Base-by-base conservation (phyloP, 2,113 vertebrate species). In the Petromus typicus region DNA sequence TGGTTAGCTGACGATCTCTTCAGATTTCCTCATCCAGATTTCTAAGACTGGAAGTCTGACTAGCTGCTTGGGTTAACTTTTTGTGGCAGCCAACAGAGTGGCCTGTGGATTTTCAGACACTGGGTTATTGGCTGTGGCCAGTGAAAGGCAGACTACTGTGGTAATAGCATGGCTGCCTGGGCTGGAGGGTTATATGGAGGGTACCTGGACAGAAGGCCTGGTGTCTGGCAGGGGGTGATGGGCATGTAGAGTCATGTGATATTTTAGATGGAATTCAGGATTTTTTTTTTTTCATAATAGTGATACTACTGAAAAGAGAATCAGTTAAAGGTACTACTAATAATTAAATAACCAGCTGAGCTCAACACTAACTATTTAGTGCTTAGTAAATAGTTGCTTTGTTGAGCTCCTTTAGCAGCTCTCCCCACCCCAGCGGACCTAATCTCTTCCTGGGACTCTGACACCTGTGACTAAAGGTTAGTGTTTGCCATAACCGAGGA, bases 11-110 rank as follows among this genome's bases (percentile, higher is more conserved):
- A 4, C 12, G n/a, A 48, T 76, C 30, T 92, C 63, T 87, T 79
- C 64, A 59, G 66, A 48, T 67, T 90, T 95, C 18, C 23, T 56
- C 90, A 95, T 37, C 56, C 54, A 95, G 51, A 56, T 80, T 89
- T 61, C 11, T 17, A 95, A 87, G 64, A 76, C 34, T 87, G 18
- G 71, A 20, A 81, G 30, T 61, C 30, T 80, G n/a, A 79, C 69
- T 69, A 40, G 9, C 51, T 75, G 56, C 18, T 23, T 20, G 89
- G 7, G 1, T 91, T 81, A 84, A 89, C 23, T 61, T 95, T 71
- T 59, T 25, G 17, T 54, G 78, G 48, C 75, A 93, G 89, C 13
- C 0, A 10, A 25, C 89, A 43, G 37, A 43, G 69, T 93, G 43
- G 27, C 45, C 37, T 95, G 4, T 69, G 32, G 17, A 76, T 90